Conservation (phyloP, 2,113 vertebrate genomes). For the Colius striatus region DNA sequence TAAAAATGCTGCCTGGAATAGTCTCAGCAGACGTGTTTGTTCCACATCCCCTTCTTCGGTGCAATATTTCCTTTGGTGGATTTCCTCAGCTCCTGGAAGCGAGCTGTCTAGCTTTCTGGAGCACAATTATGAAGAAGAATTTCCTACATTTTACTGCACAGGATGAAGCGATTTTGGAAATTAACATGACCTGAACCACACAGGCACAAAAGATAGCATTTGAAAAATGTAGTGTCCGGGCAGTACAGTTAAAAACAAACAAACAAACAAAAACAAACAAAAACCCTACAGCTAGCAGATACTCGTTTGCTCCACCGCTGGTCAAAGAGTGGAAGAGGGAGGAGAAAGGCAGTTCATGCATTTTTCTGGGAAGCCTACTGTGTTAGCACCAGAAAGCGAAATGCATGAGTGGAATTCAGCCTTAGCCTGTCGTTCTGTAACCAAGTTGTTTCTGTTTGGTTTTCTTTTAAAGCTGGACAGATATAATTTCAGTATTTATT, state of each 20-base stretch:
- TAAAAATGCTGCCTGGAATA: background rate
- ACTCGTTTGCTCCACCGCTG: conserved; percentile 7
- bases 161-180: conserved; percentile 21
- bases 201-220: background rate
- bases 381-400: background rate
- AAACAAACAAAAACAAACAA: no score
- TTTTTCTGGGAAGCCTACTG: background rate
- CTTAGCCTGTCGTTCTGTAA: background rate
- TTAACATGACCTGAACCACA: background rate
- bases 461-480: background rate
- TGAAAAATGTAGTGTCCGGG: background rate
- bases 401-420: background rate
- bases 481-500: background rate
- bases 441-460: background rate
- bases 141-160: conserved; percentile 17
- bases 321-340: background rate
- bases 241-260: background rate
- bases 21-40: background rate
- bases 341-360: background rate
- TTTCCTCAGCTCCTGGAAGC: conserved; percentile 56
- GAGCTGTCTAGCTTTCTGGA: background rate
- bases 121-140: background rate
- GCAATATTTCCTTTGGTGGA: conserved; percentile 36
- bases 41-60: background rate
- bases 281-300: background rate